Base-by-base conservation (phyloP, 23 tunicate genomes). In the Ciona savignyi region DNA sequence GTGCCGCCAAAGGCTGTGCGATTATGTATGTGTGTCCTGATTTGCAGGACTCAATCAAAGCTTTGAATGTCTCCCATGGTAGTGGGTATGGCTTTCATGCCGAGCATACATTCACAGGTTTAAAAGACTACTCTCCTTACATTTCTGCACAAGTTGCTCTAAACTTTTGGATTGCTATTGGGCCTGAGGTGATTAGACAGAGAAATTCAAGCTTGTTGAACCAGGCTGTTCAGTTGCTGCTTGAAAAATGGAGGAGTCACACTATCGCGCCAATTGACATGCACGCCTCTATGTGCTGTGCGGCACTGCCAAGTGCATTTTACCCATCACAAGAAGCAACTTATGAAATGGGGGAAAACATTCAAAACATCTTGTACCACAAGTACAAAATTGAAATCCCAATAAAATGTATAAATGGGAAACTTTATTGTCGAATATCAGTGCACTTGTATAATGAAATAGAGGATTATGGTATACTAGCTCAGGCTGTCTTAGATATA, bases 1-100 rank as follows among this genome's bases (percentile, higher is more conserved):
- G 97, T 75, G 76, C 85, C 1, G 78, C 97, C 9, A 90, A 90
- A 63, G 97, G 97, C 1, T 83, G 89, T 70, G 97, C 97, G 0
- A 65, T 84, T 35, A 31, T 90, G 67, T 90, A 90, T 62, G 89
- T 82, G 34, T 79, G 83, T 72, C 82, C 87, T 1, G 68, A 68
- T 6, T 64, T 78, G 30, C 97, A 90, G 56, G 51, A 32, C 23
- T 22, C 34, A 11, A 79, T 79, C 22, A 73, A 70, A 28, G 89
- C 85, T 33, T 64, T 83, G 21, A 83, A 51, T 73, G 84, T 90
- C 1, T 90, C 97, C 1, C 97, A 90, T 74, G 97, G 97, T 25
- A 68, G 72, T 63, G 88, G 75, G 25, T 31, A 62, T 63, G 97
- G 97, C 22, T 90, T 83, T 79, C 97, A 90, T 25, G 83, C 97